A percentile compares a stretch with the other conserved stretches of the same genome.
Conservation (phyloP, 2,113 vertebrate genomes). For the Casuarius casuarius region DNA sequence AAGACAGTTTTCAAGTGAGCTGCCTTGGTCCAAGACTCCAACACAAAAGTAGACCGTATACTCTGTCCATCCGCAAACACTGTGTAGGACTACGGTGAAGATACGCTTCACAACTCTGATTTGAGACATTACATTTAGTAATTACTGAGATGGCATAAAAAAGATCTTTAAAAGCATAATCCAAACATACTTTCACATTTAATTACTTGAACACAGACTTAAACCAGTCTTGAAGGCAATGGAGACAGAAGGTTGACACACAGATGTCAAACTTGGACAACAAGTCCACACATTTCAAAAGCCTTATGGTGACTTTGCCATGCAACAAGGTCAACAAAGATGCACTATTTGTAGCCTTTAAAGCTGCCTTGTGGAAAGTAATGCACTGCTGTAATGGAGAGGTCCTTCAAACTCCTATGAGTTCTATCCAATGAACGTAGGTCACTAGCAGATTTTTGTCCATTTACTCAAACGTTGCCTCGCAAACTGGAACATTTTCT, state of each 20-base stretch:
- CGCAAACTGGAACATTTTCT: not conserved
- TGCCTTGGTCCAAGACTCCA: not conserved
- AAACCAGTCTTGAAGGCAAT: not conserved
- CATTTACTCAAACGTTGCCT: not conserved
- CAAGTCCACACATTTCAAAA: accelerated
- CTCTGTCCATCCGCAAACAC: not conserved
- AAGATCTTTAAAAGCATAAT: not conserved
- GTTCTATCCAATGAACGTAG: not conserved
- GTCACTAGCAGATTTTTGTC: not conserved
- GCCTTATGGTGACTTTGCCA: not conserved
- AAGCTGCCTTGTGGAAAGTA: not conserved
- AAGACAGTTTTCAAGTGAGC: not conserved
- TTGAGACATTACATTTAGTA: not conserved
- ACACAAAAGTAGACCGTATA: accelerated
- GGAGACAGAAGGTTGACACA: accelerated
- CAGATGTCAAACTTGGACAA: not conserved
- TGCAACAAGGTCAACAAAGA: not conserved
- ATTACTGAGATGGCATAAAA: not conserved
- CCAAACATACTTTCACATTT: not conserved
- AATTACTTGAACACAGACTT: not conserved
- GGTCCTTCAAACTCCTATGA: not conserved
- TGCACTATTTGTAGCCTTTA: not conserved
- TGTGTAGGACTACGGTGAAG: not conserved
- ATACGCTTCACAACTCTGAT: not conserved
- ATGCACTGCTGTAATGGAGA: not conserved